Percentiles rank a stretch among this genome's conserved stretches.
phyloP scores from a whole-genome alignment of 2,797 vertebrate species.

The Luscinia luscinia region DNA sequence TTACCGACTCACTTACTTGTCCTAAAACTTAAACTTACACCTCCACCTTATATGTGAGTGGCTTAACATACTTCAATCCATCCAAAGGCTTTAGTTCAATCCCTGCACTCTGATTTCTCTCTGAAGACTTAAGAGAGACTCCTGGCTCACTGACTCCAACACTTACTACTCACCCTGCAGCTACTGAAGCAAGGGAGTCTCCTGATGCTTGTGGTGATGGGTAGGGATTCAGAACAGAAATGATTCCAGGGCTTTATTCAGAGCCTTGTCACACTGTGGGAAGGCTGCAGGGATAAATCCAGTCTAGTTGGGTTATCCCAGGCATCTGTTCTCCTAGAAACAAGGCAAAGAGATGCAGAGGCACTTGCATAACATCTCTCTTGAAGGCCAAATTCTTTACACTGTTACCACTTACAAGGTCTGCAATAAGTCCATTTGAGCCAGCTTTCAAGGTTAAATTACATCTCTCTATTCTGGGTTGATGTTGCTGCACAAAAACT shows the following conservation, averaged over 20 bases:
- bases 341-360: neutral
- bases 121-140: no score
- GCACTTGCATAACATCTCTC: rapidly evolving
- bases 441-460: neutral
- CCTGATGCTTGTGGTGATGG: rapidly evolving
- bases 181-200: neutral
- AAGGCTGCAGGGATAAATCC: neutral
- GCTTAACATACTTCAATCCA: no score
- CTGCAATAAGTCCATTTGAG: neutral
- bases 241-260: neutral
- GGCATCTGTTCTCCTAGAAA: neutral
- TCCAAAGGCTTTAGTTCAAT: no score
- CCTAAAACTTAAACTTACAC: no score
- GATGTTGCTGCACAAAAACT: neutral
- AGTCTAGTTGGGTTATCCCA: neutral
- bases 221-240: neutral
- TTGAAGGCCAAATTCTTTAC: neutral
- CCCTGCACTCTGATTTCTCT: no score
- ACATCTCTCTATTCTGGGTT: neutral
- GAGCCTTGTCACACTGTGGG: rapidly evolving
- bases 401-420: neutral
- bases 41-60: no score
- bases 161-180: neutral
- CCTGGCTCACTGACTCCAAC: no score
- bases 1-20: no score